Base-by-base conservation (phyloP, 1,140 invertebrate species). In the Drosophila parvula region DNA sequence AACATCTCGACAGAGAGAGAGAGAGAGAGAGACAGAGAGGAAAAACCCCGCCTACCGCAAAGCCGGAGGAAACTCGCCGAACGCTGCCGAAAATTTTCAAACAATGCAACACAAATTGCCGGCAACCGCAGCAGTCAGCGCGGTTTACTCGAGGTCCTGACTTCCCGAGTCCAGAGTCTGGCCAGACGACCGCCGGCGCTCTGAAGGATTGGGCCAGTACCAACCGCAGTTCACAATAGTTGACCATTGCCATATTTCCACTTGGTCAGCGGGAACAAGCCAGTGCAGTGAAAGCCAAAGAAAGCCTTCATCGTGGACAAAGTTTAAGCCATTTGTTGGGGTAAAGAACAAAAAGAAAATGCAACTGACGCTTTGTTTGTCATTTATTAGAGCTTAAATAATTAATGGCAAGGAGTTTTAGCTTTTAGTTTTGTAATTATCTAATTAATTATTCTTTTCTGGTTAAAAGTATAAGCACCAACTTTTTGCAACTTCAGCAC, bases 41-140 rank as follows among this genome's bases (percentile, higher is more conserved):
- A 63, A 32, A 32, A 44, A 32, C 11, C 16, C 18, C 22, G 16
- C 14, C 18, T 14, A 48, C 68, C 69, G 36, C 69, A 73, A 58
- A 48, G 44, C 45, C 30, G 44, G 16, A 38, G 45, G 64, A 83
- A 56, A 41, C 63, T 61, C 36, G 50, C 34, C 47, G 68, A 68
- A 53, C 27, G 7, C 28, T 44, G 50, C 70, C 78, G 57, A 68
- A 78, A 79, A 78, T 70, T 55, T 75, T 78, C 58, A 84, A 71
- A 88, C 84, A 88, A 88, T 88, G 84, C 80, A 88, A 89, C 77
- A 89, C 84, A 89, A 88, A 88, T 88, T 88, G 67, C 71, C 81
- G 75, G 27, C 61, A 83, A 86, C 83, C 82, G 56, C 82, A 86
- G 71, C 67, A 69, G 83, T 67, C 69, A 67, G 73, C 80, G 84